Percentiles rank a stretch among this genome's conserved stretches.
Conservation (phyloP, 2,113 vertebrate species). For the Sus scrofa region T2T-Sscrofa CM000812.6:8700001-8700500, state of each 20-base stretch:
- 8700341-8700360: accelerated
- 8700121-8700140: background rate
- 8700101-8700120: background rate
- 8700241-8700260: background rate
- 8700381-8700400: background rate
- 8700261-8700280: background rate
- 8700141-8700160: background rate
- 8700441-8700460: accelerated
- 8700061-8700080: background rate
- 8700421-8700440: background rate
- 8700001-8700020: background rate
- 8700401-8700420: background rate
- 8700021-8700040: background rate
- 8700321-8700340: background rate
- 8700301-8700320: background rate
- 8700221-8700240: background rate
- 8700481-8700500: background rate
- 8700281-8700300: background rate
- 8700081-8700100: background rate
- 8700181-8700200: background rate
- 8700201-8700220: background rate
- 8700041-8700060: background rate
- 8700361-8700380: background rate
- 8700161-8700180: background rate
- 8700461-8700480: background rate